These are phyloP conservation scores for Neotoxoptera formosana DNA, from an alignment of 1,140 invertebrate genomes.

Conservation along the genomic window DNA sequence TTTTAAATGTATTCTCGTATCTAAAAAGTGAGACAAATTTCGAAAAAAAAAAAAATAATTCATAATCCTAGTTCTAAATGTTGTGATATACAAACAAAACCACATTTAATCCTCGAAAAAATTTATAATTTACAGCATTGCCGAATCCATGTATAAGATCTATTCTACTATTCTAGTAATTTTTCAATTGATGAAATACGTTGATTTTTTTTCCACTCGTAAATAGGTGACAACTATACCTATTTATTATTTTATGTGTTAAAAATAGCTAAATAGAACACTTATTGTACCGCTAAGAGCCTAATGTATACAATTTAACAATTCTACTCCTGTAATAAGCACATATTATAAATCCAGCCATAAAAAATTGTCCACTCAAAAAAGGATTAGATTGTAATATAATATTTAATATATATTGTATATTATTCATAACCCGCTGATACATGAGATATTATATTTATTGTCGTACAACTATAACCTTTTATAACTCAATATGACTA, in stretches of 20 bases:
- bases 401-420: background rate
- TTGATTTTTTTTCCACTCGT: background rate
- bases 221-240: background rate
- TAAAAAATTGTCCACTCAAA: background rate
- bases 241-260: background rate
- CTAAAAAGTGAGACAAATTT: slow-evolving; percentile 9
- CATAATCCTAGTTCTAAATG: background rate
- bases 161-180: background rate
- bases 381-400: background rate
- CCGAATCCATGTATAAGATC: no score
- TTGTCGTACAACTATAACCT: background rate
- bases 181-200: background rate
- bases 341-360: background rate
- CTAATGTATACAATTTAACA: background rate
- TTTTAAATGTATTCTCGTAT: background rate
- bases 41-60: background rate
- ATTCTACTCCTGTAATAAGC: background rate
- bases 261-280: background rate
- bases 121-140: background rate
- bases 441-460: background rate
- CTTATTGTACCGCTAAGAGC: background rate
- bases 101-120: background rate
- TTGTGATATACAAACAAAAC: background rate
- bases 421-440: background rate
- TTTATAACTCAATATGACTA: no score